These are phyloP conservation scores for Leucoptera coffeella DNA, from an alignment of 2,888 invertebrate genomes.

Conservation along the genomic window DNA sequence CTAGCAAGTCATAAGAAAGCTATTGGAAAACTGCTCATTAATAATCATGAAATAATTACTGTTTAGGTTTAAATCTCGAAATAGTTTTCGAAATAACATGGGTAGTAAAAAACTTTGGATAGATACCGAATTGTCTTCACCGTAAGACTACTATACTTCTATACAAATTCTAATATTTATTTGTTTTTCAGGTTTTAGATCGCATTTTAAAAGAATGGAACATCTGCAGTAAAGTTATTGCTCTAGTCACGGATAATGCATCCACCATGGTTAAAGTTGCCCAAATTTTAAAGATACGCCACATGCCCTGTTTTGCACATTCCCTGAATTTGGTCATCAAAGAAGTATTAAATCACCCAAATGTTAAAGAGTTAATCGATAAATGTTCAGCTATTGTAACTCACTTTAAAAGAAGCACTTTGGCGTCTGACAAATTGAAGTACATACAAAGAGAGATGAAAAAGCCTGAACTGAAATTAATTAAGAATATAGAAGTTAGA, in stretches of 20 bases:
- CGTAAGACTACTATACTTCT: neutral
- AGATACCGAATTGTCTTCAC: too few relatives aligned
- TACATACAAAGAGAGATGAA: constrained; percentile 3
- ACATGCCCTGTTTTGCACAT: constrained; percentile 6
- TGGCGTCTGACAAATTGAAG: constrained; percentile 3
- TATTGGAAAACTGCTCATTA: too few relatives aligned
- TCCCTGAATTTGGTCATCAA: constrained; percentile 5
- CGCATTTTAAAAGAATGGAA: constrained; percentile 5
- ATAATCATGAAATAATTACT: too few relatives aligned
- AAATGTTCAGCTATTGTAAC: constrained; percentile 4
- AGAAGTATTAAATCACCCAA: neutral
- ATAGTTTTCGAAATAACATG: too few relatives aligned
- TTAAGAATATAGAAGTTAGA: constrained; percentile 5
- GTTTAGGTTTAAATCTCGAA: too few relatives aligned
- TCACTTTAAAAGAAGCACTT: constrained; percentile 4
- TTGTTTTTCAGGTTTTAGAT: constrained; percentile 3
- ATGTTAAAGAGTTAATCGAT: constrained; percentile 2
- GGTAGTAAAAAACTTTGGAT: too few relatives aligned
- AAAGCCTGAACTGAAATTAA: constrained; percentile 4
- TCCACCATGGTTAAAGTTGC: constrained; percentile 5
- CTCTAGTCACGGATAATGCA: constrained; percentile 5
- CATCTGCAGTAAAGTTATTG: constrained; percentile 3
- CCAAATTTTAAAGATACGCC: constrained; percentile 3
- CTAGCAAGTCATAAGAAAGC: too few relatives aligned
- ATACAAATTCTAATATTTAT: neutral